A percentile compares a stretch with the other conserved stretches of the same genome.
Evolutionary conservation across 2,888 invertebrate genomes (phyloP).

Genomic region (Altica lythri): DNA sequence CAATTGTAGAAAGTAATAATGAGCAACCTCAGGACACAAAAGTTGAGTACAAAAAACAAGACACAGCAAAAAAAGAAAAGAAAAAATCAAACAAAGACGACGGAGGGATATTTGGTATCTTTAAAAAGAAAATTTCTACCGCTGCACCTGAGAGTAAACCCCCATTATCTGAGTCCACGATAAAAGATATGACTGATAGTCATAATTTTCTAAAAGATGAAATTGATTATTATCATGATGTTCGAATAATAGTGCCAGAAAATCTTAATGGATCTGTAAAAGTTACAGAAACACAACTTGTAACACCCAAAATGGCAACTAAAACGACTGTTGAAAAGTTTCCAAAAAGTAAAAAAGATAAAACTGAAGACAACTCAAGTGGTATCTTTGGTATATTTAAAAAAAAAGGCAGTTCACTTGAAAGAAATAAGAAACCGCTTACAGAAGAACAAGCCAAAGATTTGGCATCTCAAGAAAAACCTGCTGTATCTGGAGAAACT

Average conservation of each 20-base stretch:
- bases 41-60: neutral
- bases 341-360: neutral
- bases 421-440: too few relatives aligned
- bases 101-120: neutral
- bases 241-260: constrained; percentile 21
- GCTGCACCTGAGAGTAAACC: constrained; percentile 8
- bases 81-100: constrained; percentile 9
- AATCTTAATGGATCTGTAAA: neutral
- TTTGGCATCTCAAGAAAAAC: too few relatives aligned
- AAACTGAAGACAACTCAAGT: constrained; percentile 29
- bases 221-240: constrained; percentile 38
- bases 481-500: too few relatives aligned
- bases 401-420: too few relatives aligned
- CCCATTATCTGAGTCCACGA: constrained; percentile 24
- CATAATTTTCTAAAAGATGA: constrained; percentile 41
- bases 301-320: too few relatives aligned
- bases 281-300: neutral
- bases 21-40: too few relatives aligned
- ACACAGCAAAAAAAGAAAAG: constrained; percentile 5
- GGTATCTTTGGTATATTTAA: constrained; percentile 29
- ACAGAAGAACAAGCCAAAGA: too few relatives aligned
- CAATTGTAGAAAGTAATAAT: neutral
- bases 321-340: neutral
- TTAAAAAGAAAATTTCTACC: neutral
- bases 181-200: constrained; percentile 35